Percentiles rank a stretch among this genome's conserved stretches.
These are phyloP conservation scores for Ammodytes dubius DNA, from an alignment of 2,113 vertebrate species.

Conservation along the genomic window DNA sequence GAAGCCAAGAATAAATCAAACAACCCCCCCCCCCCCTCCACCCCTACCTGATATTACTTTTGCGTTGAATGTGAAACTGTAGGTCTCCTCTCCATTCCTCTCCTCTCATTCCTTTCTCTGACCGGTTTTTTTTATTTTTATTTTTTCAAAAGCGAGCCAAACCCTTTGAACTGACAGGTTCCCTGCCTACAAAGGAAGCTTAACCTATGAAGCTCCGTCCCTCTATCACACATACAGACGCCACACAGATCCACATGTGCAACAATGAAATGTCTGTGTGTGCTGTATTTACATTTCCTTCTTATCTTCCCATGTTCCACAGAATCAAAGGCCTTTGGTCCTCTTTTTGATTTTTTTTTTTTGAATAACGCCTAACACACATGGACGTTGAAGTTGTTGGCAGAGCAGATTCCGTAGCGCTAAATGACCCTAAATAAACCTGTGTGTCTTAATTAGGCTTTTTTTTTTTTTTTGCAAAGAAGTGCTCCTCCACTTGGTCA, in stretches of 20 bases:
- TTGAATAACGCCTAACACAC: slow-evolving; percentile 9
- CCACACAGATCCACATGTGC: slow-evolving; percentile 5
- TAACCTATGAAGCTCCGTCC: slow-evolving; percentile 45
- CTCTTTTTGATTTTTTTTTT: slow-evolving; percentile 16
- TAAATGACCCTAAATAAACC: slow-evolving; percentile 60
- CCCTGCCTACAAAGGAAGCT: slow-evolving; percentile 63
- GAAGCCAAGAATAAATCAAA: slow-evolving; percentile 13
- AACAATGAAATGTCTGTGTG: slow-evolving; percentile 24
- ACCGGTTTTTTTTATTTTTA: slow-evolving; percentile 42
- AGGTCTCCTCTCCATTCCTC: slow-evolving; percentile 36
- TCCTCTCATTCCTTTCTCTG: slow-evolving; percentile 37
- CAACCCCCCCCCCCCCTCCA: neutral
- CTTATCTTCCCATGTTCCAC: neutral
- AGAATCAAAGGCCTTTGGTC: slow-evolving; percentile 18
- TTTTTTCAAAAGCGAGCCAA: slow-evolving; percentile 45
- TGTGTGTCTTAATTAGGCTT: slow-evolving; percentile 76
- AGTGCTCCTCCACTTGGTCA: slow-evolving; percentile 68
- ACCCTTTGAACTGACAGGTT: slow-evolving; percentile 75
- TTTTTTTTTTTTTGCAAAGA: slow-evolving; percentile 77
- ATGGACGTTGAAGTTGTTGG: slow-evolving; percentile 5
- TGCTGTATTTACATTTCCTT: slow-evolving; percentile 34
- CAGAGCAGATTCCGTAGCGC: slow-evolving; percentile 17
- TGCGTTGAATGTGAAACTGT: slow-evolving; percentile 61
- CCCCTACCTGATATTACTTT: slow-evolving; percentile 51
- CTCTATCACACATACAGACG: neutral